A percentile compares a stretch with the other conserved stretches of the same genome.
Evolutionary conservation across 2,113 vertebrate species (phyloP).

Genomic region (Platichthys stellatus): DNA sequence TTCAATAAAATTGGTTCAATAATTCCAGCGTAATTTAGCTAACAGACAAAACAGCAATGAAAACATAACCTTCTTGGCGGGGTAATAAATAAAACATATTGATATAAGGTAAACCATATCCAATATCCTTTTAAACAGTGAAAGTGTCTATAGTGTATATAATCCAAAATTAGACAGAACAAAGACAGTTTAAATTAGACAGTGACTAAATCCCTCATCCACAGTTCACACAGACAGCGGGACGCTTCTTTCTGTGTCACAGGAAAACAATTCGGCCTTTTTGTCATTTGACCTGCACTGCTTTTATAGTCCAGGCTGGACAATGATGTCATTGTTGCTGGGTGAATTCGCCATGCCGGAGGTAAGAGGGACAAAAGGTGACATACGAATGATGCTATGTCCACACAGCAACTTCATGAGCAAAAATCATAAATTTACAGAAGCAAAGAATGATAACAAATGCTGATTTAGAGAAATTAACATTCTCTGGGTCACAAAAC

Average conservation of each 20-base stretch:
- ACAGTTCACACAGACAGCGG: neutral
- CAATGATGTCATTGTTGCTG: slow-evolving; percentile 73
- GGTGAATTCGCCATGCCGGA: slow-evolving; percentile 16
- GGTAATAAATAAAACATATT: too few relatives aligned
- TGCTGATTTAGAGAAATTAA: neutral
- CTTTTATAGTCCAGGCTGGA: slow-evolving; percentile 41
- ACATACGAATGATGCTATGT: slow-evolving; percentile 4
- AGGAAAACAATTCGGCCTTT: slow-evolving; percentile 11
- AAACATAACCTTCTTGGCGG: too few relatives aligned
- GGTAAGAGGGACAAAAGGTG: slow-evolving; percentile 28
- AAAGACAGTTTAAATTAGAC: neutral
- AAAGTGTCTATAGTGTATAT: neutral
- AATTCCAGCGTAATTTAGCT: too few relatives aligned
- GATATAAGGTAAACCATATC: neutral
- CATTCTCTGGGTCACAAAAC: neutral
- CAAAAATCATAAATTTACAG: too few relatives aligned
- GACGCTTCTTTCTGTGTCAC: neutral
- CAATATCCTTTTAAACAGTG: neutral
- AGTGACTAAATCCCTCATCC: neutral
- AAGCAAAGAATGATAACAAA: neutral
- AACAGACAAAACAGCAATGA: too few relatives aligned
- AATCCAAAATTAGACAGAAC: neutral
- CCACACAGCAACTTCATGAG: neutral
- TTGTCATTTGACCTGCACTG: slow-evolving; percentile 51
- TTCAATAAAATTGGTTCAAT: too few relatives aligned